phyloP scores from a whole-genome alignment of 2,113 vertebrate genomes.

The Dicentrarchus labrax region DNA sequence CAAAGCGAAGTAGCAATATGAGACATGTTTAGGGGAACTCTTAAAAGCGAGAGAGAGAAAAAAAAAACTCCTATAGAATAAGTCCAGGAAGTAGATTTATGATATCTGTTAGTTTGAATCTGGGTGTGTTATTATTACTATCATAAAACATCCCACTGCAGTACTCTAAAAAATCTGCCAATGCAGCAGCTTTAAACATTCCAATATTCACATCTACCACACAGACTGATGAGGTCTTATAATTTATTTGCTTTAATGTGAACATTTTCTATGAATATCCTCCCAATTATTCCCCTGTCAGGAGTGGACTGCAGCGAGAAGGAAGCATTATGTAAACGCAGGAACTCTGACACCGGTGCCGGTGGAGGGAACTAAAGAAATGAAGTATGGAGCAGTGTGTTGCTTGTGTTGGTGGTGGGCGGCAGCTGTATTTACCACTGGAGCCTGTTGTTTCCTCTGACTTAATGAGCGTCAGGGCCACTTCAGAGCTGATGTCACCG shows the following conservation, averaged over 20 bases:
- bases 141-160: background rate
- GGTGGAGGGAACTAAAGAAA: slow-evolving; percentile 43
- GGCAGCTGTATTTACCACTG: slow-evolving; percentile 73
- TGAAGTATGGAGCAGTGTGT: slow-evolving; percentile 36
- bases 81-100: background rate
- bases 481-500: slow-evolving; percentile 56
- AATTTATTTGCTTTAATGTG: background rate
- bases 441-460: slow-evolving; percentile 63
- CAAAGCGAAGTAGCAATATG: background rate
- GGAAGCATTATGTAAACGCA: slow-evolving; percentile 73
- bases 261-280: background rate
- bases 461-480: slow-evolving; percentile 70
- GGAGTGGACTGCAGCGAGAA: slow-evolving; percentile 36
- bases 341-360: slow-evolving; percentile 51
- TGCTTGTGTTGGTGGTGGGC: slow-evolving; percentile 70
- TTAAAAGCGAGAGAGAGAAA: background rate
- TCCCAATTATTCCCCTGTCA: slow-evolving; percentile 46
- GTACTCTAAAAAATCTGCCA: background rate
- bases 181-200: background rate
- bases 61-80: background rate
- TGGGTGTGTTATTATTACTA: background rate
- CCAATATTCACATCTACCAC: background rate
- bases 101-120: background rate
- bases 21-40: slow-evolving; percentile 11
- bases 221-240: background rate